Base-by-base conservation (phyloP, 2,888 invertebrate genomes). In the Unio pictorum region DNA sequence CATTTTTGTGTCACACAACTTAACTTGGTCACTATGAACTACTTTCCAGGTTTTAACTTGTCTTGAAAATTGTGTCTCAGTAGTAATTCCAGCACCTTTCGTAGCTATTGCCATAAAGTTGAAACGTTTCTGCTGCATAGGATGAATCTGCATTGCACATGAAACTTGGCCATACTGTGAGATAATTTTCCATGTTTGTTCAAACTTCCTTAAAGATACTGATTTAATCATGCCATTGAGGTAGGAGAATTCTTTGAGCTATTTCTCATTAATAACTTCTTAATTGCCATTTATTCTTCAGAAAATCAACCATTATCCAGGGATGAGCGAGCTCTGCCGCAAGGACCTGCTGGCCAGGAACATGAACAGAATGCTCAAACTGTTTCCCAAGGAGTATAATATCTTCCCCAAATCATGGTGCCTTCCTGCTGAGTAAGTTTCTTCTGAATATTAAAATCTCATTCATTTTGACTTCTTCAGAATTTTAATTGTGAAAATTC, bases 401-500 rank as follows among this genome's bases (percentile, higher is more conserved):
- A 95, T 97, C 88, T 97, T 96, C 89, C 97, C 97, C 1, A 95
- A 95, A 91, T 96, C 96, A 15, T 97, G 97, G 96, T 95, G 96
- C 89, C 92, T 97, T 79, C 97, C 97, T 45, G 95, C 96, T 28
- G 96, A 96, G 95, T 95, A 91, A 93, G 93, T 92, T 34, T n/a
- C 15, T n/a, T n/a, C 58, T 34, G 60, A 26, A 6, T 28, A 15
- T 17, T 17, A 17, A 28, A 62, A 45, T 28, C 7, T 60, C 45
- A 11, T 15, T 15, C 1, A 45, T 45, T 11, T 45, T 3, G 3
- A 45, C 3, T 45, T 45, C 2, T 45, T 45, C 45, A 45, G 15
- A 45, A 45, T 45, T 45, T 45, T 11, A 45, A 45, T 45, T 0
- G 8, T 11, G 45, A 2, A 45, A 45, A 45, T 45, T 45, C 45